A percentile compares a stretch with the other conserved stretches of the same genome.
phyloP scores from a whole-genome alignment of 2,113 vertebrate genomes.

The Anguilla rostrata region DNA sequence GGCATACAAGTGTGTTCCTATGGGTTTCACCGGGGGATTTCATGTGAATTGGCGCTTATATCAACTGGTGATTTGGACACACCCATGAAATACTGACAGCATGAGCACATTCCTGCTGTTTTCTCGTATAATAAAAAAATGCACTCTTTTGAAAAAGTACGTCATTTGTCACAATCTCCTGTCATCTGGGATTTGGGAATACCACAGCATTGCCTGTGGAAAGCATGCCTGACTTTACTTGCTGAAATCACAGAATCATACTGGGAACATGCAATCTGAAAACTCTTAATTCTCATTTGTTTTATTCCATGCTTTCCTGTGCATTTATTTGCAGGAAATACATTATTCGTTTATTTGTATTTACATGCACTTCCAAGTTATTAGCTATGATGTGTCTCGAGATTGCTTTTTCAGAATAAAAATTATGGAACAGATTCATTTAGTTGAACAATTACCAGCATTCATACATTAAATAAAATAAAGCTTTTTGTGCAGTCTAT shows the following conservation, averaged over 20 bases:
- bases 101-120: conserved; percentile 21
- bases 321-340: too few species aligned
- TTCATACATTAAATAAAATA: too few species aligned
- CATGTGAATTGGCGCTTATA: conserved; percentile 22
- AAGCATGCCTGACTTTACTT: background rate
- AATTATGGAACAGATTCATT: background rate
- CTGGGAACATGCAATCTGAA: background rate
- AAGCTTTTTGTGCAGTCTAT: too few species aligned
- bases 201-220: background rate
- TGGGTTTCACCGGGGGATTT: conserved; percentile 33
- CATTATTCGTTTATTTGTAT: too few species aligned
- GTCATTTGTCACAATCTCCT: conserved; percentile 22
- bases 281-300: background rate
- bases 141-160: conserved; percentile 28
- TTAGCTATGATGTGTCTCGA: background rate
- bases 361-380: too few species aligned
- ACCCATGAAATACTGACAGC: conserved; percentile 27
- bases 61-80: conserved; percentile 27
- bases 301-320: too few species aligned
- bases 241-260: background rate
- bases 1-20: conserved; percentile 28
- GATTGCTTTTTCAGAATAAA: background rate
- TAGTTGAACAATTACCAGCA: background rate
- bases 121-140: conserved; percentile 30
- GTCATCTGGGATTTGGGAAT: conserved; percentile 13